Conservation (phyloP, 64 coral and sea anemone species). For the Stichodactyla mertensii region DNA sequence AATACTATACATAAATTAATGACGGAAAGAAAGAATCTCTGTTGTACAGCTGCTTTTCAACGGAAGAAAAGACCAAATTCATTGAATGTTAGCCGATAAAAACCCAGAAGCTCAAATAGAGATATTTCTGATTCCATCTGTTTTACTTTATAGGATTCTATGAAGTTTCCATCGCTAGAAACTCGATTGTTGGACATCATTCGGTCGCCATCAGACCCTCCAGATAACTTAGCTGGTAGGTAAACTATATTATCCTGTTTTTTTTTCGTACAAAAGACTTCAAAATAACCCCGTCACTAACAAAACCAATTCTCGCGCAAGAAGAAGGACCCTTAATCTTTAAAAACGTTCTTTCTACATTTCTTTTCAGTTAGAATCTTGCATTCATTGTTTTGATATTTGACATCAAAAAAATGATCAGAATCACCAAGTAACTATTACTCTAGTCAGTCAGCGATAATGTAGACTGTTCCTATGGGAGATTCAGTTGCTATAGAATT, state of each 20-base stretch:
- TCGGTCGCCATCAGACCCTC: constrained; percentile 88
- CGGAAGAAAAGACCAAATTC: neutral
- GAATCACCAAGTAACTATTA: constrained; percentile 11
- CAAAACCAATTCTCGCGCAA: neutral
- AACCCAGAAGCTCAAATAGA: neutral
- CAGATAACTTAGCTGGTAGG: constrained; percentile 88
- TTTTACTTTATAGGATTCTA: constrained; percentile 67
- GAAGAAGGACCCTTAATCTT: neutral
- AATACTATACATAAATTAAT: constrained; percentile 98
- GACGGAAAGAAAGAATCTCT: constrained; percentile 55
- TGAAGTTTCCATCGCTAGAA: constrained; percentile 91
- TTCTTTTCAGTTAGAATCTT: neutral
- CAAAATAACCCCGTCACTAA: neutral
- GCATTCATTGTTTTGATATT: neutral
- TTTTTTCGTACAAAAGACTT: constrained; percentile 7
- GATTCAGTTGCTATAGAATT: constrained; percentile 26
- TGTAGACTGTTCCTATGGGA: constrained; percentile 49
- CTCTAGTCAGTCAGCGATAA: constrained; percentile 9
- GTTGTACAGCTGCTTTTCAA: constrained; percentile 78
- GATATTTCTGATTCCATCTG: constrained; percentile 33
- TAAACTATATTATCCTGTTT: neutral
- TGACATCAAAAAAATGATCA: constrained; percentile 20
- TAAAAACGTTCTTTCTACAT: neutral
- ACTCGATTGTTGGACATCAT: constrained; percentile 91
- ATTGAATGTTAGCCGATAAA: neutral